Conservation (phyloP, 2,888 invertebrate genomes). For the Drosophila pseudotalamancana region DNA sequence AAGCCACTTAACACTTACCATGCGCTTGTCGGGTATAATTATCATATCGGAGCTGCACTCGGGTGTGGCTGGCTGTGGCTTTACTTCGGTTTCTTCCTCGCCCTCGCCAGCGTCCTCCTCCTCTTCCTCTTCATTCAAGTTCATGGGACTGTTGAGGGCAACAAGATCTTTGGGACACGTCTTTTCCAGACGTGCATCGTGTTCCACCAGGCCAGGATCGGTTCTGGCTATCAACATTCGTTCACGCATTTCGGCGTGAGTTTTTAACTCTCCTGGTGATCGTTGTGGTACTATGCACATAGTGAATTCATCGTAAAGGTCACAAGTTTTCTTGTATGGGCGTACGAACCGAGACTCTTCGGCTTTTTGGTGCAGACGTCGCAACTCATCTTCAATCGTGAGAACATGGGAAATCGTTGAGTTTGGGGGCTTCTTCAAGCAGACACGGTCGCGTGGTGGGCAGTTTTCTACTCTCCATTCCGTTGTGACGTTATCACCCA, state of each 20-base stretch:
- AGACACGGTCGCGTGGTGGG: slow-evolving; percentile 59
- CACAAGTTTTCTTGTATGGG: slow-evolving; percentile 61
- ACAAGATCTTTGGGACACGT: slow-evolving; percentile 62
- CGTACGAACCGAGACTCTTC: slow-evolving; percentile 71
- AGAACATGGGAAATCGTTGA: slow-evolving; percentile 71
- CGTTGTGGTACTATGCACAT: slow-evolving; percentile 74
- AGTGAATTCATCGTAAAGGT: slow-evolving; percentile 59
- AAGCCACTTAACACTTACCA: slow-evolving; percentile 67
- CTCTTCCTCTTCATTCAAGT: slow-evolving; percentile 53
- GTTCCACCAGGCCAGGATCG: slow-evolving; percentile 55
- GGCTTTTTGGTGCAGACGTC: slow-evolving; percentile 69
- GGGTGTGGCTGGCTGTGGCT: slow-evolving; percentile 69
- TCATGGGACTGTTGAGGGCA: slow-evolving; percentile 69
- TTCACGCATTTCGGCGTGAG: slow-evolving; percentile 71
- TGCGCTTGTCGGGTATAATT: slow-evolving; percentile 70
- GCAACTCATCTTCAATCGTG: slow-evolving; percentile 80
- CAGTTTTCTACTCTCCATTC: slow-evolving; percentile 72
- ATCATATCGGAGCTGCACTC: slow-evolving; percentile 72
- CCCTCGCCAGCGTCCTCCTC: slow-evolving; percentile 31
- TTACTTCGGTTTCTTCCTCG: slow-evolving; percentile 57
- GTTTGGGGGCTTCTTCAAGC: slow-evolving; percentile 53
- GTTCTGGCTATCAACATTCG: slow-evolving; percentile 49
- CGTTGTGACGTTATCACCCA: slow-evolving; percentile 59
- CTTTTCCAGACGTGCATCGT: slow-evolving; percentile 54
- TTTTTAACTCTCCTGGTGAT: slow-evolving; percentile 59